Evolutionary conservation across 1,140 invertebrate species (phyloP), one percentile per base, ranked within the genome.

Genomic region (Homarus americanus): DNA sequence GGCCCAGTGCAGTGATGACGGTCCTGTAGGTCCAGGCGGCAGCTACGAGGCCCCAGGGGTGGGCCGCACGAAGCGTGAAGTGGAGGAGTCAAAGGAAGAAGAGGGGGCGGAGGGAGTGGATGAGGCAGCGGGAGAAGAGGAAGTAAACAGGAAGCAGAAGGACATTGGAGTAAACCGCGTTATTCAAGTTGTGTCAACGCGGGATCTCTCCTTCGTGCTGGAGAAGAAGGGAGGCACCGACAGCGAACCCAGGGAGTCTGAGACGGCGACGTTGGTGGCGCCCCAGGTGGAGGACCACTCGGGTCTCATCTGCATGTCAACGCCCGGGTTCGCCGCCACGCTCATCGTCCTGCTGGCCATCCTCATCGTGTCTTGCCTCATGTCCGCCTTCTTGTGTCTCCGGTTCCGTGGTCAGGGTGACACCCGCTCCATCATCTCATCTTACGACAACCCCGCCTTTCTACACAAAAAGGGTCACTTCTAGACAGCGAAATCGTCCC

Each of bases 251-350:
- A 88, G 66, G 92, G 95, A 96, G 84, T 78, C 69, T 15, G 86
- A 93, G 83, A 94, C 89, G 83, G 93, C 34, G 92, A 94, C 93
- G 20, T 93, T 93, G 12, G 91, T 93, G 28, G 86, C 91, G 3
- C 93, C 92, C 9, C 83, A 72, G 32, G 73, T 90, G 40, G 87
- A 88, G 32, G 93, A 93, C 32, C 84, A 92, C 5, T 72, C 82
- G n/a, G 96, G 96, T 28, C 95, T 97, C 91, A 97, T 98, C 85
- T 98, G 98, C 94, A 98, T 98, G 97, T 98, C 97, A 0, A 98
- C 97, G 2, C 97, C 97, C 20, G 97, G 97, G 0, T 98, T 98
- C 94, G 96, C 97, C 53, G 96, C 97, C 9, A 97, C 97, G 12
- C 95, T 98, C 12, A 95, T 98, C 49, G 95, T 98, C 20, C 95